Base-by-base conservation (phyloP, 92 coral and sea anemone genomes). In the Metridium senile region DNA sequence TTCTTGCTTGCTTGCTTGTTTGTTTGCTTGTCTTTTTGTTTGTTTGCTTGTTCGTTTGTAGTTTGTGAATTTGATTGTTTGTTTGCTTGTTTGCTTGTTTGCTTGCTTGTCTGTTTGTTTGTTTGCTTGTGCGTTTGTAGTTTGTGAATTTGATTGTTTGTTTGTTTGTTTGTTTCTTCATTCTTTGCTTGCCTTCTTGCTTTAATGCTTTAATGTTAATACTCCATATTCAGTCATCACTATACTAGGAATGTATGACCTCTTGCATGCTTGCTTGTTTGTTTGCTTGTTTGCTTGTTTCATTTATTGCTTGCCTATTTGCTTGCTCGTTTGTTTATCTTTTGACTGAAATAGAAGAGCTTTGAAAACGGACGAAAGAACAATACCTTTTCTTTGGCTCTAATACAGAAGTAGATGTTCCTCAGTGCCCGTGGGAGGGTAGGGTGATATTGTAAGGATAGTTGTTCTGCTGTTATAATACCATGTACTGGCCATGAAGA, bases 401-500 rank as follows among this genome's bases (percentile, higher is more conserved):
- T 89, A 67, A 94, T 84, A 45, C 97, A 87, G 61, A 94, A 94
- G 80, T 81, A 81, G 33, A 94, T 54, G 81, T 92, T 86, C 74
- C 78, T 87, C 29, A 94, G 81, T 22, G 92, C 98, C 76, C 87
- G 90, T 78, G 97, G 98, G 84, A 94, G 98, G 82, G 97, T 68
- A 39, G 89, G 67, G 61, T 94, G 97, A 72, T 94, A 91, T 73
- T 88, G 87, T n/a, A 91, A 89, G 9, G 86, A 83, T 81, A 94
- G 52, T 22, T 76, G 85, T 45, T 92, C 92, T 0, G 89, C 98
- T 26, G 90, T 86, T 33, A 94, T 85, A 28, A 87, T 84, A 31
- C 98, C 98, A 63, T 88, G 89, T 22, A 83, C 83, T n/a, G 98
- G 98, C 98, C 97, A 94, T 20, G 68, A 71, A 9, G 94, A 72